Percentiles rank a stretch among this genome's conserved stretches.
Evolutionary conservation across 2,888 invertebrate genomes (phyloP).

Genomic region (Ennomos fuscantarius): DNA sequence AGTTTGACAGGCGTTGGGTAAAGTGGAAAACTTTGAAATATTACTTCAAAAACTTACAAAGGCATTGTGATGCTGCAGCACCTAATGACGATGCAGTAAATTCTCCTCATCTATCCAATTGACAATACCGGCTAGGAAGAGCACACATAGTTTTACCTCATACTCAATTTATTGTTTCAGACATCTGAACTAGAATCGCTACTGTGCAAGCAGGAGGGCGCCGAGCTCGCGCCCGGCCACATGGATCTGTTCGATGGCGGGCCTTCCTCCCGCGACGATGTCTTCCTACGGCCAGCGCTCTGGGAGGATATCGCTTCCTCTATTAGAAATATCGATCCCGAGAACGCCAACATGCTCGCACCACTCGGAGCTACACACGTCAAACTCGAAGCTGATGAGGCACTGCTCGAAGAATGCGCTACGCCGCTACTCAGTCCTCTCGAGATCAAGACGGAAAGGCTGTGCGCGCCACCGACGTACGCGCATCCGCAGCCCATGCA

Average conservation of each 20-base stretch:
- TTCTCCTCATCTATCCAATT: not conserved
- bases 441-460: constrained; percentile 92
- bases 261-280: constrained; percentile 89
- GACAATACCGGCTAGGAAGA: no score
- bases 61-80: no score
- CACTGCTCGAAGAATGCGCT: constrained; percentile 85
- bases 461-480: constrained; percentile 84
- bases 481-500: constrained; percentile 65
- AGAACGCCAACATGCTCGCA: constrained; percentile 94
- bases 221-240: constrained; percentile 86
- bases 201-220: constrained; percentile 91
- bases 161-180: constrained; percentile 73
- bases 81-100: not conserved
- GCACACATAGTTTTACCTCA: no score
- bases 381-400: constrained; percentile 90
- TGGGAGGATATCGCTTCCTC: constrained; percentile 97
- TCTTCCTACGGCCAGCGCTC: constrained; percentile 93
- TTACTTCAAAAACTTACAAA: not conserved
- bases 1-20: constrained; percentile 6
- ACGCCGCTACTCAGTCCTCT: constrained; percentile 91
- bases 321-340: constrained; percentile 95
- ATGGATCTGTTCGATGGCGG: constrained; percentile 84
- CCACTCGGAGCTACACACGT: constrained; percentile 88
- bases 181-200: constrained; percentile 92
- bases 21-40: constrained; percentile 5